A percentile compares a stretch with the other conserved stretches of the same genome.
Evolutionary conservation across 2,888 invertebrate species (phyloP).

Genomic region (Drosophila planitibia): DNA sequence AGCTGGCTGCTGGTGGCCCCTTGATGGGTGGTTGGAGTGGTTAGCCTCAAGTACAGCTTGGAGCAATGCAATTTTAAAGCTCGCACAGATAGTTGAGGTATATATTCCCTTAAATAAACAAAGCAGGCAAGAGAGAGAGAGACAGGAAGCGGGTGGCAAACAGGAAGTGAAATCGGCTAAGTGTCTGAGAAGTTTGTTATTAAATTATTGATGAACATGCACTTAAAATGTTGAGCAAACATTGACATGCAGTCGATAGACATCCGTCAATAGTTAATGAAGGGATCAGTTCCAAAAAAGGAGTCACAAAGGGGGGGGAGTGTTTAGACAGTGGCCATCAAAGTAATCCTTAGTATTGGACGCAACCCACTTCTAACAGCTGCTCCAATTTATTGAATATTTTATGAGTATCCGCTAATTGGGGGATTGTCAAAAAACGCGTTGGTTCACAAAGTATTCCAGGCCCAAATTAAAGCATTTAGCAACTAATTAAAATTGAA

Average conservation of each 20-base stretch:
- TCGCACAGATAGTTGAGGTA: constrained; percentile 33
- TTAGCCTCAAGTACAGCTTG: not conserved
- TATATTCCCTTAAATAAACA: constrained; percentile 21
- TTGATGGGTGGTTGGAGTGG: constrained; percentile 10
- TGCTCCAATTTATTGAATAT: not conserved
- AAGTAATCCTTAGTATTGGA: not conserved
- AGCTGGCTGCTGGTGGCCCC: not conserved
- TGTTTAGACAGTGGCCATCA: no score
- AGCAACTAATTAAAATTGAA: not conserved
- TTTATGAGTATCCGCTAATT: not conserved
- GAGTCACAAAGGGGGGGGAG: not conserved
- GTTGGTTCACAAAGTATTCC: not conserved
- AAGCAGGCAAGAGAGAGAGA: constrained; percentile 7
- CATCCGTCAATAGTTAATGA: constrained; percentile 27
- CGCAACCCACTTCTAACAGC: not conserved
- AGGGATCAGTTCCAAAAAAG: not conserved
- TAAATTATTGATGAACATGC: constrained; percentile 42
- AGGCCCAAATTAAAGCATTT: not conserved
- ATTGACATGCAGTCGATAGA: constrained; percentile 28
- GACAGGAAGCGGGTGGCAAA: not conserved
- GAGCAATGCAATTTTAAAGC: constrained; percentile 34
- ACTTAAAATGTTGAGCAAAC: constrained; percentile 6
- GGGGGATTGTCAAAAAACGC: not conserved
- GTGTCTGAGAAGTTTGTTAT: constrained; percentile 23
- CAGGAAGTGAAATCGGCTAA: not conserved